Evolutionary conservation across 2,113 vertebrate species (phyloP), one percentile per base, ranked within the genome.

Genomic region (Ursus arctos): DNA sequence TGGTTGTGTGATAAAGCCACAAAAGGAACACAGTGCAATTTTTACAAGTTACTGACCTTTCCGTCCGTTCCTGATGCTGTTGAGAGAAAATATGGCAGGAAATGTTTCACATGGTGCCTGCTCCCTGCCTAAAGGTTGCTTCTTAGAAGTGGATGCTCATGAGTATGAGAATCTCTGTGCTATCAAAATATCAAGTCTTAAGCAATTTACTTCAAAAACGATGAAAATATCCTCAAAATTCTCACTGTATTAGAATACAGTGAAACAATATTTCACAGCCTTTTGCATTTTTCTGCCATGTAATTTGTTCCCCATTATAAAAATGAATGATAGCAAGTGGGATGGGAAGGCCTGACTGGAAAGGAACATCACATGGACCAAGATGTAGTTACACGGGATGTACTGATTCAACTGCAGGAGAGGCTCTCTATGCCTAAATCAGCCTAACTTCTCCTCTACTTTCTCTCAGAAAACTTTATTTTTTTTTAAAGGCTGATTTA

Each of bases 151-250:
- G 91, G 51, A 93, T 36, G 57, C 65, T 88, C 93, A 61, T 28
- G 15, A 79, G 79, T 43, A n/a, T 36, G 31, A 92, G 93, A 86
- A 67, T 49, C 28, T 96, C 51, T 91, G 53, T 33, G 8, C 13
- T 67, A 43, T 65, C 61, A 74, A 40, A 80, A 71, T 55, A 49
- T 31, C 71, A 74, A 76, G 77, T 85, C 26, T 76, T 57, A 91
- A 59, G 53, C 26, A 72, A 94, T 71, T 76, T 53, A 76, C 55
- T 79, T 96, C 12, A 97, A 69, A 22, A 91, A 96, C 57, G 43
- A 93, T 72, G n/a, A 5, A 91, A 91, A 59, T 51, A 86, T 22
- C 47, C 3, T 26, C 36, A 65, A 95, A 82, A 85, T 69, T 76
- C 40, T 61, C 43, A 43, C 43, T 43, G 43, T 6, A 43, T 43